Evolutionary conservation across 2,888 invertebrate species (phyloP).

Genomic region (Piscicola geometra): DNA sequence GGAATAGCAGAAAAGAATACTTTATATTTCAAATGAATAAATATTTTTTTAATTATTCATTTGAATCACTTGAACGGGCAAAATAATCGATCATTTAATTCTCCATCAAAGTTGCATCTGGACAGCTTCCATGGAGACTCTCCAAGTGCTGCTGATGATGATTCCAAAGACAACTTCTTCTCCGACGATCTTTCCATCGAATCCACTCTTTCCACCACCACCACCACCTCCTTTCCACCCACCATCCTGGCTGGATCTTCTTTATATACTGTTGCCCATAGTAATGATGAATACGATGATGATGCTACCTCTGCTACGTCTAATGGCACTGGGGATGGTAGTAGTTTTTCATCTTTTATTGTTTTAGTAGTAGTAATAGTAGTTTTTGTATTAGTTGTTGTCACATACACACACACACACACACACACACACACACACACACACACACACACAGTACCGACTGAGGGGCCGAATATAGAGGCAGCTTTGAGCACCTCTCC

Average conservation of each 20-base stretch:
- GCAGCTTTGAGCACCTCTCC: slow-evolving; percentile 56
- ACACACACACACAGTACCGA: background rate
- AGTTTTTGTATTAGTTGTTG: too few relatives aligned
- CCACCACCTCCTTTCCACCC: slow-evolving; percentile 2
- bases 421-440: background rate
- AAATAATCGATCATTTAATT: too few relatives aligned
- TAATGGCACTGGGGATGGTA: too few relatives aligned
- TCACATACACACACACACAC: background rate
- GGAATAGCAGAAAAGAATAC: too few relatives aligned
- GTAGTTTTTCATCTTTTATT: too few relatives aligned
- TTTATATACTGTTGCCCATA: background rate
- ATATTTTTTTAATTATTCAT: too few relatives aligned
- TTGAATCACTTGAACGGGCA: too few relatives aligned
- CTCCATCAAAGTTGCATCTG: background rate
- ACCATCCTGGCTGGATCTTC: background rate
- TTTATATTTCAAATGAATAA: too few relatives aligned
- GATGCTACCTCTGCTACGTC: background rate
- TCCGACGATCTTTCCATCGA: background rate
- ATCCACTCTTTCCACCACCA: background rate
- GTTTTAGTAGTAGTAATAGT: too few relatives aligned
- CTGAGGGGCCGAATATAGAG: slow-evolving; percentile 58
- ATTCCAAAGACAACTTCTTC: background rate
- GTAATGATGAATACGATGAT: too few relatives aligned
- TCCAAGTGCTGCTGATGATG: background rate
- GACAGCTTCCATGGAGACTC: slow-evolving; percentile 12